phyloP scores from a whole-genome alignment of 2,797 vertebrate species.

The Phyllotis vaccarum region DNA sequence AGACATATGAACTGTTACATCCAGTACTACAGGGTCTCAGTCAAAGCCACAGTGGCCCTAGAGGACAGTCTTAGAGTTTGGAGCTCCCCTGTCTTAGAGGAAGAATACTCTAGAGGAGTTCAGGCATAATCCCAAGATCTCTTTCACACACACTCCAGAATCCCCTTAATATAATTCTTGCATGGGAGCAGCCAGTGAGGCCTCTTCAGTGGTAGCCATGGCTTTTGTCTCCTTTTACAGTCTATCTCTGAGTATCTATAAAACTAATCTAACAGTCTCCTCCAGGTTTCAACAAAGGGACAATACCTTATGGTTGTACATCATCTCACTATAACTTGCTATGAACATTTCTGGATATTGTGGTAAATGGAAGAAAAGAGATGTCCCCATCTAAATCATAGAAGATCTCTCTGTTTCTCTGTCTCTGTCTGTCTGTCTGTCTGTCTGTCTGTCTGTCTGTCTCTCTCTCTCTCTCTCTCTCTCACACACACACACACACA shows the following conservation, averaged over 20 bases:
- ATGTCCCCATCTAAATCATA: neutral
- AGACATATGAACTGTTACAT: neutral
- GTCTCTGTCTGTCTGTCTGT: too few relatives aligned
- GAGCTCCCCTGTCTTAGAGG: neutral
- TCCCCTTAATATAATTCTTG: neutral
- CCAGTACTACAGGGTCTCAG: neutral
- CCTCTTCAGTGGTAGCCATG: neutral
- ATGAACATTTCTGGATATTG: neutral
- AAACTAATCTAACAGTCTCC: neutral
- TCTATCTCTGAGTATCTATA: neutral
- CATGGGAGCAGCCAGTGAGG: neutral
- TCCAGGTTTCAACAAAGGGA: neutral
- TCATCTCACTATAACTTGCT: neutral
- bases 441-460: too few relatives aligned
- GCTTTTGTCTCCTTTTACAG: neutral
- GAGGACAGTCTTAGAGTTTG: neutral
- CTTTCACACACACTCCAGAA: slow-evolving; percentile 18
- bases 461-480: too few relatives aligned
- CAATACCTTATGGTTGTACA: neutral
- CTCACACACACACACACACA: neutral
- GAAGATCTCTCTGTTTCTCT: neutral
- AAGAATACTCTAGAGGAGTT: neutral
- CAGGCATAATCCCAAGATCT: neutral
- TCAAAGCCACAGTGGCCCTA: neutral
- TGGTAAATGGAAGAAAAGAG: neutral